phyloP scores from a whole-genome alignment of 2,797 vertebrate genomes.

The Buceros bicornis region DNA sequence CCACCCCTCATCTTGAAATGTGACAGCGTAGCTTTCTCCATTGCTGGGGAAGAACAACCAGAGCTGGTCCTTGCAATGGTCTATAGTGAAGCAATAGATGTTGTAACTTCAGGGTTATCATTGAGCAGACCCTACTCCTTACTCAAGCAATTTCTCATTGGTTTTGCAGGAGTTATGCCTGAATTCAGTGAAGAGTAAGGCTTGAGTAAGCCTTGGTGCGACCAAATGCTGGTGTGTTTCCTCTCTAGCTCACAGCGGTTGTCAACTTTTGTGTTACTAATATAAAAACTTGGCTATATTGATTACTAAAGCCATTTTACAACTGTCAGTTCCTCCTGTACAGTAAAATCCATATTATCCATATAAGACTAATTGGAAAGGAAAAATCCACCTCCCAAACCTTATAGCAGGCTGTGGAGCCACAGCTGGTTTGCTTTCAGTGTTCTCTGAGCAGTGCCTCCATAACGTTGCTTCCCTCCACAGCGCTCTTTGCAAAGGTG shows the following conservation, averaged over 20 bases:
- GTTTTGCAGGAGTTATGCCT: not conserved
- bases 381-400: not conserved
- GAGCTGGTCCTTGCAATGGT: constrained; percentile 27
- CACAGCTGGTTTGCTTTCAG: not conserved
- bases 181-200: not conserved
- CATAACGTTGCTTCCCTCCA: accelerated
- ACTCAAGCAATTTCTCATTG: not conserved
- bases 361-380: not conserved
- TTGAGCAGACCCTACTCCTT: not conserved
- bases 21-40: not conserved
- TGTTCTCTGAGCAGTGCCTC: not conserved
- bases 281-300: not conserved
- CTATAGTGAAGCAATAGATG: not conserved
- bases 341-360: not conserved
- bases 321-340: not conserved
- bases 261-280: not conserved
- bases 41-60: constrained; percentile 2
- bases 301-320: not conserved
- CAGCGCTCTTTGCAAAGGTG: not conserved
- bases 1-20: constrained; percentile 44
- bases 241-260: not conserved
- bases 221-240: not conserved
- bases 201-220: not conserved
- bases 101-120: constrained; percentile 25
- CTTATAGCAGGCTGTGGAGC: not conserved